Evolutionary conservation across 2,888 invertebrate species (phyloP).

Genomic region (Lymantria dispar): DNA sequence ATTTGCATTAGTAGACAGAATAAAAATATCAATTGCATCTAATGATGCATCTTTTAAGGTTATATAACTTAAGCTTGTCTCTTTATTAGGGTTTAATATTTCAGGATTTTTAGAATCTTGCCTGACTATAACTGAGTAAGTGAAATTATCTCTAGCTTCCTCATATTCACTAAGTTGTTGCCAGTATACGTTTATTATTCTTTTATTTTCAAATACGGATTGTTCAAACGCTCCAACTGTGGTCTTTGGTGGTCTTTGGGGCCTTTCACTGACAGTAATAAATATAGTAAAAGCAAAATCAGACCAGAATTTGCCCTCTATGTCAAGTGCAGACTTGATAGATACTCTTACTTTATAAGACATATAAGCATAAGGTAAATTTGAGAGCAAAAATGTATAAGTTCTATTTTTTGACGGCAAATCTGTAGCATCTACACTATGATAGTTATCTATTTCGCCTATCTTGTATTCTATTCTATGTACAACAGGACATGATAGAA

Average conservation of each 20-base stretch:
- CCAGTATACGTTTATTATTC: slow-evolving; percentile 90
- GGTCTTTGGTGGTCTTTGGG: slow-evolving; percentile 86
- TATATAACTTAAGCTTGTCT: slow-evolving; percentile 83
- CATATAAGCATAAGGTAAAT: slow-evolving; percentile 85
- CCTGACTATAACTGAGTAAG: slow-evolving; percentile 82
- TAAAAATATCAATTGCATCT: slow-evolving; percentile 71
- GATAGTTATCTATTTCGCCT: slow-evolving; percentile 72
- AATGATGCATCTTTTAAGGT: slow-evolving; percentile 77
- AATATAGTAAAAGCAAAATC: slow-evolving; percentile 82
- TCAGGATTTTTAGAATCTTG: slow-evolving; percentile 53
- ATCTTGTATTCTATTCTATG: slow-evolving; percentile 75
- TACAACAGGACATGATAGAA: slow-evolving; percentile 57
- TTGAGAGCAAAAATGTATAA: slow-evolving; percentile 71
- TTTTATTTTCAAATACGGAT: slow-evolving; percentile 70
- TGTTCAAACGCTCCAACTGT: slow-evolving; percentile 89
- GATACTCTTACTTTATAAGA: slow-evolving; percentile 88
- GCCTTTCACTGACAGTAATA: slow-evolving; percentile 83
- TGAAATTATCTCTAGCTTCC: slow-evolving; percentile 89
- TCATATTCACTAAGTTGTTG: slow-evolving; percentile 86
- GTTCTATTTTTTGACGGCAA: slow-evolving; percentile 59
- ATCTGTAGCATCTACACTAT: slow-evolving; percentile 59
- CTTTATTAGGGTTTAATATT: slow-evolving; percentile 68
- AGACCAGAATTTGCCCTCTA: slow-evolving; percentile 87
- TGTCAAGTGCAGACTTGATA: slow-evolving; percentile 80
- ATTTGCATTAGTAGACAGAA: slow-evolving; percentile 83